Conservation (phyloP, 2,797 vertebrate genomes). For the Clarias laeviceps region DNA sequence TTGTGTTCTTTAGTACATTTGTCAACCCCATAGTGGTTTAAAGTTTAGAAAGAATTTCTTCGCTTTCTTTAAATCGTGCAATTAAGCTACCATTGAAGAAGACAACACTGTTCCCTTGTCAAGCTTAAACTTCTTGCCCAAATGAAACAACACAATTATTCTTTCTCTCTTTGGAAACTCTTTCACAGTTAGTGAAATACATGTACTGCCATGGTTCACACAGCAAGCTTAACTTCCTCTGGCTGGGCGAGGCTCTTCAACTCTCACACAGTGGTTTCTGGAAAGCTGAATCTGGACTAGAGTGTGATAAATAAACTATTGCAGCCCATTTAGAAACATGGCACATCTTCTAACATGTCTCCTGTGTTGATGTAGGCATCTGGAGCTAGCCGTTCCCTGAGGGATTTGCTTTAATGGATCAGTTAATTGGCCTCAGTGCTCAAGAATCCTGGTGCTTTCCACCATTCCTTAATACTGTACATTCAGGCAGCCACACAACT, state of each 20-base stretch:
- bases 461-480: constrained; percentile 37
- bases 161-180: neutral
- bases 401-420: constrained; percentile 59
- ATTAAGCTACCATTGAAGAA: constrained; percentile 11
- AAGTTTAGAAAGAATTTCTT: constrained; percentile 1
- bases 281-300: constrained; percentile 36
- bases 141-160: neutral
- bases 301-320: constrained; percentile 50
- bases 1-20: constrained; percentile 13
- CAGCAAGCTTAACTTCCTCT: constrained; percentile 48
- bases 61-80: constrained; percentile 17
- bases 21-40: constrained; percentile 11
- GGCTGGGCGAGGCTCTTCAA: constrained; percentile 47
- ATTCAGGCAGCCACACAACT: constrained; percentile 3
- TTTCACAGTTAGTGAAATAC: neutral
- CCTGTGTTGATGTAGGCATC: constrained; percentile 49
- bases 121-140: neutral
- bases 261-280: constrained; percentile 36
- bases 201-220: constrained; percentile 16
- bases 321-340: constrained; percentile 42
- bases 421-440: constrained; percentile 52
- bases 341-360: constrained; percentile 40
- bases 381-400: constrained; percentile 41
- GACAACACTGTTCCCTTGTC: neutral
- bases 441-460: constrained; percentile 28